A percentile compares a stretch with the other conserved stretches of the same genome.
phyloP scores from a whole-genome alignment of 1,140 invertebrate genomes.

The Drosophila arizonae region DNA sequence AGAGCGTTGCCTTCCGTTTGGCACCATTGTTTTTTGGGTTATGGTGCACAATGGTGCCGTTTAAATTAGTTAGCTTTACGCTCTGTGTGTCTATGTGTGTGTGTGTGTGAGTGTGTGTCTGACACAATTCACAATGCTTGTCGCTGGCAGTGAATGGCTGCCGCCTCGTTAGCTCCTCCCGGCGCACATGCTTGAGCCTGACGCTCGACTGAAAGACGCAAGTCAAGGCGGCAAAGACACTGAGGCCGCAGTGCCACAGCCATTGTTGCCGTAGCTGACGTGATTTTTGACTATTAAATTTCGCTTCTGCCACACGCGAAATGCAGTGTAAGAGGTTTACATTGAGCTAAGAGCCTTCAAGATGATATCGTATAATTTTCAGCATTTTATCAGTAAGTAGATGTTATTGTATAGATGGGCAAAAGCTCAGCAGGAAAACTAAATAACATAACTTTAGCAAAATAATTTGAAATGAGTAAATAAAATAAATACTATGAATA shows the following conservation, averaged over 20 bases:
- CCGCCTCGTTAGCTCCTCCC: conserved; percentile 15
- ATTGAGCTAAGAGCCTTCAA: background rate
- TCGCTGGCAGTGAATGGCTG: conserved; percentile 47
- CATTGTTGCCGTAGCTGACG: conserved; percentile 30
- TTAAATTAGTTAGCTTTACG: conserved; percentile 76
- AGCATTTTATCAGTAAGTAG: too few species aligned
- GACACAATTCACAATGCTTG: conserved; percentile 64
- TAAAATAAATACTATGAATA: too few species aligned
- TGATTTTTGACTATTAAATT: conserved; percentile 40
- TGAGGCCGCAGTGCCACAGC: conserved; percentile 5
- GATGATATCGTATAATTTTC: background rate
- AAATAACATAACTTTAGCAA: too few species aligned
- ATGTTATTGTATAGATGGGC: background rate
- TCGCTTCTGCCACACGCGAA: conserved; percentile 8
- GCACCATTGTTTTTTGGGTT: conserved; percentile 65
- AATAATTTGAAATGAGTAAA: too few species aligned
- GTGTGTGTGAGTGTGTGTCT: conserved; percentile 48
- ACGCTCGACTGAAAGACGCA: conserved; percentile 9
- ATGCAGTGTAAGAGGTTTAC: background rate
- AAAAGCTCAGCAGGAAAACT: background rate
- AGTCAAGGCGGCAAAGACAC: conserved; percentile 12
- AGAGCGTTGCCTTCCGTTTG: conserved; percentile 51
- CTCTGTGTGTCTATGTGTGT: conserved; percentile 24
- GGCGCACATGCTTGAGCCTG: conserved; percentile 7
- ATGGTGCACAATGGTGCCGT: conserved; percentile 71